Evolutionary conservation across 2,797 vertebrate species (phyloP).

Genomic region (Aldrovandia affinis): DNA sequence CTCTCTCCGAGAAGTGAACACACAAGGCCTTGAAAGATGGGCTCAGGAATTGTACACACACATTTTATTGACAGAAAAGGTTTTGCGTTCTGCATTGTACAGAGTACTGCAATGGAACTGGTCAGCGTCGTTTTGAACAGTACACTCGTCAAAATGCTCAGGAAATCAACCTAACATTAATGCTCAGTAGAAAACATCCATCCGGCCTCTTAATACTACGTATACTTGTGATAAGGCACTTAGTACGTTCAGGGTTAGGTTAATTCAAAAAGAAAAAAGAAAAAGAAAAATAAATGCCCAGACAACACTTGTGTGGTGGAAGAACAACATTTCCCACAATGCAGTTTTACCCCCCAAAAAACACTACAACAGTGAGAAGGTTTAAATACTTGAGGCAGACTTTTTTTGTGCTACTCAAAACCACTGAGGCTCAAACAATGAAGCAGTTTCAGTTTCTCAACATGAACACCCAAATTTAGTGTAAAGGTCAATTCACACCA

Average conservation of each 20-base stretch:
- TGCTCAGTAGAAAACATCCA: slow-evolving; percentile 16
- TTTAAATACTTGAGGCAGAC: neutral
- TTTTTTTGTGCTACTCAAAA: slow-evolving; percentile 5
- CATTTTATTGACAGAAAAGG: slow-evolving; percentile 56
- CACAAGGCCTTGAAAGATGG: slow-evolving; percentile 51
- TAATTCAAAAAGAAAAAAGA: slow-evolving; percentile 25
- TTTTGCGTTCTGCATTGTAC: slow-evolving; percentile 50
- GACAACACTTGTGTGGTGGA: slow-evolving; percentile 18
- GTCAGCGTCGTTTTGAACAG: slow-evolving; percentile 36
- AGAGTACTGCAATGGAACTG: slow-evolving; percentile 39
- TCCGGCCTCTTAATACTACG: neutral
- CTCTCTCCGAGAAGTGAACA: slow-evolving; percentile 52
- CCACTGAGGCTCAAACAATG: slow-evolving; percentile 37
- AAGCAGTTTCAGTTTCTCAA: neutral
- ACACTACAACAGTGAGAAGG: slow-evolving; percentile 3
- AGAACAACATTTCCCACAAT: slow-evolving; percentile 23
- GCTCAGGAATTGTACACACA: slow-evolving; percentile 44
- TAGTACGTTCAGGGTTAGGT: slow-evolving; percentile 8
- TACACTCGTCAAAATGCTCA: slow-evolving; percentile 33
- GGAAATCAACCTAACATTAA: slow-evolving; percentile 24
- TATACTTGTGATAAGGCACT: slow-evolving; percentile 30
- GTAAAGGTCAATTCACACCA: slow-evolving; percentile 27
- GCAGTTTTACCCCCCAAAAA: slow-evolving; percentile 13
- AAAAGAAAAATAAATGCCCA: slow-evolving; percentile 19
- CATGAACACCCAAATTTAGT: neutral